A percentile compares a stretch with the other conserved stretches of the same genome.
These are phyloP conservation scores for Maccullochella peelii DNA, from an alignment of 2,113 vertebrate genomes.

Conservation along the genomic window DNA sequence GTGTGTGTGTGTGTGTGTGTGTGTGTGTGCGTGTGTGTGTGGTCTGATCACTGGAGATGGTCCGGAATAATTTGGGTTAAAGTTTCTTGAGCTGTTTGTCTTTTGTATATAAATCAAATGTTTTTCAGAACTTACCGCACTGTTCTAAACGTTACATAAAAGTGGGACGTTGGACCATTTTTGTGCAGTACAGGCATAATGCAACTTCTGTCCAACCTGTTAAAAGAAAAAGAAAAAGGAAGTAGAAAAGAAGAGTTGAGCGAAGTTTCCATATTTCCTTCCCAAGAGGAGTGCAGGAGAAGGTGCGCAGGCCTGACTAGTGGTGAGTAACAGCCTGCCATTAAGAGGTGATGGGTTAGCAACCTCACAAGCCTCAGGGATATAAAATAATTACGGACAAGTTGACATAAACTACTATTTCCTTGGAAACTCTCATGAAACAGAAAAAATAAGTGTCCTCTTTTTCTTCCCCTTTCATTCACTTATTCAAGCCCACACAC, in stretches of 20 bases:
- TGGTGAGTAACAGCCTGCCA: conserved; percentile 42
- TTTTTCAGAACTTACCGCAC: background rate
- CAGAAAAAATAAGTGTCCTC: conserved; percentile 22
- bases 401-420: conserved; percentile 42
- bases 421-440: conserved; percentile 38
- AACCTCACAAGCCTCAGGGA: conserved; percentile 40
- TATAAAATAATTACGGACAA: conserved; percentile 50
- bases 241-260: background rate
- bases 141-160: conserved; percentile 30
- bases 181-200: background rate
- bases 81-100: background rate
- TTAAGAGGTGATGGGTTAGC: conserved; percentile 43
- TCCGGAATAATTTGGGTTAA: conserved; percentile 8
- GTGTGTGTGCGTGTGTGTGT: background rate
- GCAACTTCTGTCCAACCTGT: conserved; percentile 15
- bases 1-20: conserved; percentile 12
- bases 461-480: conserved; percentile 48
- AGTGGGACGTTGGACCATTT: background rate
- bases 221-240: conserved; percentile 14
- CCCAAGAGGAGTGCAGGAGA: conserved; percentile 26
- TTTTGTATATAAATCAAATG: conserved; percentile 28
- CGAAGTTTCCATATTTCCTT: conserved; percentile 58
- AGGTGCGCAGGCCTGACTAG: conserved; percentile 34
- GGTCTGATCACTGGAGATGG: background rate
- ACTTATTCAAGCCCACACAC: conserved; percentile 49